Base-by-base conservation (phyloP, 2,888 invertebrate genomes). In the Masnerella sp. region DNA sequence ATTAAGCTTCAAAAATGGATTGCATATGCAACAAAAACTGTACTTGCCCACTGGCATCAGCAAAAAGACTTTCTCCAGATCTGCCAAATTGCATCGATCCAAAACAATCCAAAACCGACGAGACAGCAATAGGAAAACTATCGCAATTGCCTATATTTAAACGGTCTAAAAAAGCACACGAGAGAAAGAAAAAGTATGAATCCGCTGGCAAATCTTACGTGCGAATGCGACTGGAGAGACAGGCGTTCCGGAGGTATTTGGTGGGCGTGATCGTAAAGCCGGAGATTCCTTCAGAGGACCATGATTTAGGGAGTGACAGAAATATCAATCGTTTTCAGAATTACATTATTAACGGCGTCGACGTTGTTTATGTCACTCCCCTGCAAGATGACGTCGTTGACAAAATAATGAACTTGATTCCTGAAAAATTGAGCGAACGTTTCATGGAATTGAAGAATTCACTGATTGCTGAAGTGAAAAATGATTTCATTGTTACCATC, bases 301-400 rank as follows among this genome's bases (percentile, higher is more conserved):
- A 88, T 18, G 81, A 87, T 40, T 85, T 88, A 32, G 89, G 88
- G 1, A 90, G 90, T 42, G 94, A 95, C 82, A 90, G 91, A 78
- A 92, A 93, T 83, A 87, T 93, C 80, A 87, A 93, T 51, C 90
- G 95, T 73, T 97, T 97, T 87, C 94, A 96, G 85, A 96, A 96
- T 87, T 97, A 97, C 82, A 92, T 97, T 64, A 93, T 93, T 81
- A 93, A 96, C 86, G 97, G 97, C 1, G 93, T 96, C 25, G 96
- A 97, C 83, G 96, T 96, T 0, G 92, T 95, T 77, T 94, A 96
- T 83, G 95, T 97, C 0, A 93, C 95, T 0, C 93, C 96, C 5
- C 90, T 97, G 82, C 94, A 94, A 83, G 91, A 92, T 62, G 90
- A 90, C 80, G 92, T 94, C 82, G 88, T 96, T 54, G 88, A 90